phyloP scores from a whole-genome alignment of 2,797 vertebrate species.

The Tapirus indicus region DNA sequence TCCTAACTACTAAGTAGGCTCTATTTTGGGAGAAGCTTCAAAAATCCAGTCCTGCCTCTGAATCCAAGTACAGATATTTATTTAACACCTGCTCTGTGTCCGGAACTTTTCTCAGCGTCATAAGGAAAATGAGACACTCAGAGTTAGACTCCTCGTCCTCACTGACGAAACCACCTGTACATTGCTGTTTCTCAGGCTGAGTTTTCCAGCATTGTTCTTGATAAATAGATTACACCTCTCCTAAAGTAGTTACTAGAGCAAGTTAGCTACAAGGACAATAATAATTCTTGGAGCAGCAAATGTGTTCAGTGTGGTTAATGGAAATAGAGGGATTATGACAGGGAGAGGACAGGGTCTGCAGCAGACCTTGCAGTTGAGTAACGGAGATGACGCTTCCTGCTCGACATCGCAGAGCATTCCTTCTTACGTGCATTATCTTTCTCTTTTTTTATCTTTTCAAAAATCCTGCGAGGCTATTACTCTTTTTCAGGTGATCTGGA shows the following conservation, averaged over 20 bases:
- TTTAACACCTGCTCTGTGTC: background rate
- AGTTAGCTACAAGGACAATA: background rate
- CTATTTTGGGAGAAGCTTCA: background rate
- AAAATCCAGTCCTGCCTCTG: background rate
- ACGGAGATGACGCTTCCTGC: background rate
- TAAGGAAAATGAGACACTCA: background rate
- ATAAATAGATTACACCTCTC: background rate
- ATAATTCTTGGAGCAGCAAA: background rate
- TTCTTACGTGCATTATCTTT: background rate
- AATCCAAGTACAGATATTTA: background rate
- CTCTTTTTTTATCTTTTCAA: background rate
- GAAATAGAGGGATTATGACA: background rate
- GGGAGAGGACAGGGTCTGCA: too few relatives aligned
- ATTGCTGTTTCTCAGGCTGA: background rate
- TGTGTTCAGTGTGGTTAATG: background rate
- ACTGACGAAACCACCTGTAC: background rate
- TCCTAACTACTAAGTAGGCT: background rate
- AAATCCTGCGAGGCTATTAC: background rate
- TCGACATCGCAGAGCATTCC: background rate
- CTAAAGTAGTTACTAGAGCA: background rate
- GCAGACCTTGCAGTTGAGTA: background rate
- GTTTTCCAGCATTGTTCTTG: background rate
- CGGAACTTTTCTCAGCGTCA: background rate
- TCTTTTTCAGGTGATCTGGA: background rate
- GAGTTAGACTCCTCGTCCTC: background rate